A percentile compares a stretch with the other conserved stretches of the same genome.
Evolutionary conservation across 1,140 invertebrate genomes (phyloP).

Genomic region (Anadara kagoshimensis): DNA sequence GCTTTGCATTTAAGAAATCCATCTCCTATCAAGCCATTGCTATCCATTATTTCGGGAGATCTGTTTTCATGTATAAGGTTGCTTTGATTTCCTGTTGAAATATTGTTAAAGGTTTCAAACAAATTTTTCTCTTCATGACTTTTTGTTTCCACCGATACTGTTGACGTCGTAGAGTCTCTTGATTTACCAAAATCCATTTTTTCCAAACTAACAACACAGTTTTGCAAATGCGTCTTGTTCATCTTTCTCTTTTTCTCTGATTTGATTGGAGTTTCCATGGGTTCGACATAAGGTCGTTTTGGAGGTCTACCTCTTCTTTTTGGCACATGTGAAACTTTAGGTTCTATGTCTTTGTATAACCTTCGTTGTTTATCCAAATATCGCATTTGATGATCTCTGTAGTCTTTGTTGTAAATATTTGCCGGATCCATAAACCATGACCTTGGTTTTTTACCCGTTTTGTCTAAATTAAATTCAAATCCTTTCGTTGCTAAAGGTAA

Average conservation of each 20-base stretch:
- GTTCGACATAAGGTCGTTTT: no score
- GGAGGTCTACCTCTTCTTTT: no score
- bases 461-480: constrained; percentile 56
- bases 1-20: neutral
- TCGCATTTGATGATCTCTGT: no score
- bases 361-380: no score
- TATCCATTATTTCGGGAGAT: neutral
- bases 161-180: no score
- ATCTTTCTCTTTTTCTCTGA: neutral
- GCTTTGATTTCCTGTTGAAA: neutral
- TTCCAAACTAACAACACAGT: neutral
- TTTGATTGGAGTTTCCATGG: neutral
- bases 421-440: constrained; percentile 56
- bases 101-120: neutral
- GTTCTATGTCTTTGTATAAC: no score
- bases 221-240: neutral
- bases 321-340: no score
- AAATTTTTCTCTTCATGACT: neutral
- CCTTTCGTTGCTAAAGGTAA: constrained; percentile 56
- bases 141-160: neutral
- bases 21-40: neutral
- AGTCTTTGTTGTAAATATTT: no score
- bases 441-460: constrained; percentile 56
- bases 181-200: neutral
- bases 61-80: neutral